Base-by-base conservation (phyloP, 1,140 invertebrate species). In the Cheumatopsyche charites region DNA sequence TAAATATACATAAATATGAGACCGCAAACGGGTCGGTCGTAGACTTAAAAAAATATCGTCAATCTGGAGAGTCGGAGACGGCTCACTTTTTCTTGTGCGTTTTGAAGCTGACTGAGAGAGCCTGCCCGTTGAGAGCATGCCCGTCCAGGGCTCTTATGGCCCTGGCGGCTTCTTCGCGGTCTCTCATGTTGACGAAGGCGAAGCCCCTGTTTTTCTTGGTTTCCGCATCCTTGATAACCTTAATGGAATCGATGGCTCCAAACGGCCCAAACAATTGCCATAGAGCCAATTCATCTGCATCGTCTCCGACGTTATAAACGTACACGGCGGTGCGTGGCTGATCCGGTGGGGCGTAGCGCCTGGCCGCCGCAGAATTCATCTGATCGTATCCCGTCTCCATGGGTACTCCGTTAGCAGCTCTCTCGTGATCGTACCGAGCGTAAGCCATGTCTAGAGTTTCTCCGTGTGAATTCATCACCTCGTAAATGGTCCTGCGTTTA, bases 131-230 rank as follows among this genome's bases (percentile, higher is more conserved):
- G 78, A 99, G 88, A 78, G 95, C 95, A 84, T 97, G 98, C 73
- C 98, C 98, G 83, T 99, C 99, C 71, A 99, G 88, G 71, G 94
- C 94, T 82, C 97, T 94, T 78, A 99, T 99, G 75, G 98, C 97
- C 79, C 97, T 93, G 11, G 97, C 90, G 12, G 97, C 96, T 83
- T 99, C 97, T 79, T 99, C 97, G 83, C 99, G 99, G 84, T 98
- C 98, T 81, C 96, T 96, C 98, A 99, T 99, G 79, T 97, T 98
- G 47, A 99, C 96, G 82, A 99, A 98, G 42, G 96, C 98, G 81
- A 98, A 99, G 77, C 98, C 98, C 86, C 98, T 99, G 89, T 98
- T 99, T 87, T 99, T 98, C 87, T 98, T 97, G 73, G 97, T 98
- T 83, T 98, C 94, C 74, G 95, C 90, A 86, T 99, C 98, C 79